Evolutionary conservation across 2,888 invertebrate species (phyloP), one percentile per base, ranked within the genome.

Genomic region (Caenorhabditis angaria): DNA sequence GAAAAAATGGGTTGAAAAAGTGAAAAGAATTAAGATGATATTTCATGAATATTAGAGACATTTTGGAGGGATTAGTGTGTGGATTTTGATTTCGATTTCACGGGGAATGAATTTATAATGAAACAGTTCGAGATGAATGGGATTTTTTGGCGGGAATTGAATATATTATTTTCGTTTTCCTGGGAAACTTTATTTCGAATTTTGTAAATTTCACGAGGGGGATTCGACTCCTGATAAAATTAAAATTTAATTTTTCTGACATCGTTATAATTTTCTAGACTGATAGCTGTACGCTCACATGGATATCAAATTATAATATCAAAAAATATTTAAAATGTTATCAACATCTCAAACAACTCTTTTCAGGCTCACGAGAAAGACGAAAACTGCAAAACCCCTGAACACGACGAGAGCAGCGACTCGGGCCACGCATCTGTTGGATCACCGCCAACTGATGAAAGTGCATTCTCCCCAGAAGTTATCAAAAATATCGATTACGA

Each of bases 371-470:
- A 77, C 29, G 75, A 77, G 56, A 72, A 61, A 47, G 74, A 76
- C 47, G 58, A 58, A 20, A 50, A 48, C 24, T 51, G 58, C 25
- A 55, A 47, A 47, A 68, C 79, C 1, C 79, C 79, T 27, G 75
- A 76, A 0, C 64, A 65, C 29, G 81, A 82, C 47, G 81, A 82
- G 61, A 79, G 79, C 61, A 69, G 71, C 18, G 82, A 82, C 50
- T 82, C 82, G 6, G 82, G 82, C n/a, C 65, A 82, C 47, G 80
- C 78, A 0, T 80, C 79, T 0, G 66, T 78, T 35, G 79, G 78
- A 59, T 67, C 78, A 20, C 78, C 81, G 18, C 58, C 73, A 0
- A 65, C 64, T 6, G 75, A 70, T 25, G 64, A 64, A 12, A 65
- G 59, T 32, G 32, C 35, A 18, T 75, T 65, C 20, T 75, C 75